Base-by-base conservation (phyloP, 2,113 vertebrate genomes). In the Plotosus lineatus region DNA sequence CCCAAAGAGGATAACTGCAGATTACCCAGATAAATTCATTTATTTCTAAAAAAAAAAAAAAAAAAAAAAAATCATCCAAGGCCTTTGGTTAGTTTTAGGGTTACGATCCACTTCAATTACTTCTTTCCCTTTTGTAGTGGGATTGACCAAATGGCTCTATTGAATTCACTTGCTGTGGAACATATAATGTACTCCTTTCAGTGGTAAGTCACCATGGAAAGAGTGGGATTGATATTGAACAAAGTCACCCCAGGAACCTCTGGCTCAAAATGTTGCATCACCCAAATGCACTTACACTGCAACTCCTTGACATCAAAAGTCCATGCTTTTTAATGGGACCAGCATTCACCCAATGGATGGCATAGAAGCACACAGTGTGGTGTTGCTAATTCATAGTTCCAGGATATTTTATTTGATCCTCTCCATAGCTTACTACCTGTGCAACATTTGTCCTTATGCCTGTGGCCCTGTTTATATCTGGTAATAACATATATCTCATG, bases 41-140 rank as follows among this genome's bases (percentile, higher is more conserved):
- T 44, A 72, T 72, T 72, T 72, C 44, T 50, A 33, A 72, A 72
- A 72, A 17, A 72, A n/a, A n/a, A n/a, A n/a, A n/a, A n/a, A n/a
- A n/a, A n/a, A n/a, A n/a, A n/a, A n/a, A n/a, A n/a, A n/a, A n/a
- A n/a, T n/a, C 44, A 44, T 50, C 69, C 1, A 17, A 50, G 46
- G 69, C 44, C 69, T 72, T 33, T 33, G 69, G 3, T 72, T 72
- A 46, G 69, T 33, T 72, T 2, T 26, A 51, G 69, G 69, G 50
- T 72, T 50, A 72, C 44, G 26, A 72, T 50, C 28, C 28, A 23
- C 46, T 51, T 72, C 46, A 28, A 72, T 72, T 72, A 72, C 46
- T 72, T 72, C 28, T 72, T 72, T 17, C 17, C 44, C 44, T 72
- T 50, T 46, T 72, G 69, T 33, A 44, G 50, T 15, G 17, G 46